Base-by-base conservation (phyloP, 2,113 vertebrate genomes). In the Bos javanicus region DNA sequence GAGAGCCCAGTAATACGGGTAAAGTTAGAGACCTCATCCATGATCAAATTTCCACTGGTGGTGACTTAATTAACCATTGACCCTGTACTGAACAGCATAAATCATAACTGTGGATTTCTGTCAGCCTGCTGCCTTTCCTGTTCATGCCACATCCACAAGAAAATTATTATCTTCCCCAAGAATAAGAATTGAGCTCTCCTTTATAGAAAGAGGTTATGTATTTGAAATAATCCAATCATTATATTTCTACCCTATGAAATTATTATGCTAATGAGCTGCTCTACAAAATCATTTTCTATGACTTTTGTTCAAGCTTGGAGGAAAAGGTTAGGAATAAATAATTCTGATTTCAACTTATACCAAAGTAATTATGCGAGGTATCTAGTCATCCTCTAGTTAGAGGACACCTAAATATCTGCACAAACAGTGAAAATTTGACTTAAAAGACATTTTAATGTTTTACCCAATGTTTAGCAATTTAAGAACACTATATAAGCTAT, bases 51-150 rank as follows among this genome's bases (percentile, higher is more conserved):
- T 97, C 50, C 62, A 94, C 48, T 76, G 25, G 36, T 83, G 56
- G 78, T 96, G 95, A 93, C 86, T 93, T 96, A 84, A 97, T 97
- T 95, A 96, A 98, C 84, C 89, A 89, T 19, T 97, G 93, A 91
- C 95, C 95, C 95, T 95, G 83, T 43, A 50, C 46, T 59, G 92
- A 95, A 91, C 59, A 91, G 81, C 26, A 93, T 89, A 95, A 94
- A 93, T 82, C 89, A 26, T 84, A 93, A 92, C 54, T 90, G 50
- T 94, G 50, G 74, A 80, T 96, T 93, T 92, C 71, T 91, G 67
- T 91, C 82, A 93, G 78, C 50, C 43, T 80, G 28, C 28, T 85
- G 43, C 21, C 33, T 93, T 93, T 94, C 46, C 67, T 80, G 57
- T 81, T 94, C 91, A 88, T 54, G 36, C 17, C 57, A 88, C 12